Conservation (phyloP, 1,140 invertebrate species). For the Bombus soroeensis region DNA sequence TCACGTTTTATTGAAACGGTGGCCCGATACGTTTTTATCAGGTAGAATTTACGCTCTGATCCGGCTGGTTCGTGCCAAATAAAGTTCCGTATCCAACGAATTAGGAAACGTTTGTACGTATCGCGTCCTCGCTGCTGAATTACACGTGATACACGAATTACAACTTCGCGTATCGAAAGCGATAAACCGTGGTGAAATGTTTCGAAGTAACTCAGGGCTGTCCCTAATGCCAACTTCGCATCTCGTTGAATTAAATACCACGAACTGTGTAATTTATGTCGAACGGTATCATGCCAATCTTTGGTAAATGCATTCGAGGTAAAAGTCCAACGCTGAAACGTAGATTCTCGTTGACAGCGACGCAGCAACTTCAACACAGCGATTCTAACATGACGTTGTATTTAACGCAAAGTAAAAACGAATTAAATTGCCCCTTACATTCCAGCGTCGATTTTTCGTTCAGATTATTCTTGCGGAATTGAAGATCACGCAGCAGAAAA, state of each 20-base stretch:
- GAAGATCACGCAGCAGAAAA: not conserved
- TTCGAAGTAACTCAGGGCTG: not conserved
- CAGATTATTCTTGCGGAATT: not conserved
- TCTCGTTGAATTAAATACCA: not conserved
- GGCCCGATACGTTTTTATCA: not conserved
- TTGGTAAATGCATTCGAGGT: not conserved
- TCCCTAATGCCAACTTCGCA: not conserved
- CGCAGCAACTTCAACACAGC: not conserved
- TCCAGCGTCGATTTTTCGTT: too few species aligned
- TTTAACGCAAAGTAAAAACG: too few species aligned
- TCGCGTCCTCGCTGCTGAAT: not conserved
- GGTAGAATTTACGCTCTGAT: not conserved
- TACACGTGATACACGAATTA: constrained; percentile 2
- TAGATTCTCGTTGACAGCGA: not conserved
- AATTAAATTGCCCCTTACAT: too few species aligned
- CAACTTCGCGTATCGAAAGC: not conserved
- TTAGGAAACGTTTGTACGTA: not conserved
- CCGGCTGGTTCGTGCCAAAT: not conserved
- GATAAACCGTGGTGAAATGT: not conserved
- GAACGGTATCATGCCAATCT: not conserved
- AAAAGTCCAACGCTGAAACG: too few species aligned
- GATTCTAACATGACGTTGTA: not conserved
- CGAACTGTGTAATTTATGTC: not conserved
- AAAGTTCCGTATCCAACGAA: not conserved
- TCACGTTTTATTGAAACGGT: not conserved